phyloP scores from a whole-genome alignment of 2,113 vertebrate genomes.

The Numenius arquata region DNA sequence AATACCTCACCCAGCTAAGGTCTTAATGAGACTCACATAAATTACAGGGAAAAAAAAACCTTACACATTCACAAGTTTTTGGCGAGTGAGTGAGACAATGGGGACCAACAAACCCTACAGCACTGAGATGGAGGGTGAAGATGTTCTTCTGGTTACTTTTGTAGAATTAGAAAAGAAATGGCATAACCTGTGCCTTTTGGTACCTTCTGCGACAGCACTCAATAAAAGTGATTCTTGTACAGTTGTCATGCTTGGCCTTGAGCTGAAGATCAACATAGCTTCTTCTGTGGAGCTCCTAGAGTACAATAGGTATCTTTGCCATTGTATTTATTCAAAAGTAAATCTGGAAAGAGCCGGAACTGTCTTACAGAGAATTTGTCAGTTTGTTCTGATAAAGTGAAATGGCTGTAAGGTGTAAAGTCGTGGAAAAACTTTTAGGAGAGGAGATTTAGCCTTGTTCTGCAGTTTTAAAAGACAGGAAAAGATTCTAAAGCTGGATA shows the following conservation, averaged over 20 bases:
- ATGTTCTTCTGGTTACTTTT: not conserved
- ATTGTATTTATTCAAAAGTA: not conserved
- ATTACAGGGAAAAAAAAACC: not conserved
- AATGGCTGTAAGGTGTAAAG: not conserved
- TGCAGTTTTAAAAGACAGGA: not conserved
- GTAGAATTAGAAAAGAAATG: not conserved
- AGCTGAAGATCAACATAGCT: not conserved
- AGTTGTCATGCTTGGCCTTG: not conserved
- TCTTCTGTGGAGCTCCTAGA: not conserved
- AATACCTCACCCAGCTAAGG: not conserved
- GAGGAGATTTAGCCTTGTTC: not conserved
- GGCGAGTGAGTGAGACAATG: not conserved
- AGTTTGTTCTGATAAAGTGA: not conserved
- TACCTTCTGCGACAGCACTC: not conserved
- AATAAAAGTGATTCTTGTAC: not conserved
- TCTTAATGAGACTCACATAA: not conserved
- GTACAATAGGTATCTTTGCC: not conserved
- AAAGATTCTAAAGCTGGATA: not conserved
- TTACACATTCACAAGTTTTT: not conserved
- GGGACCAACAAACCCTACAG: not conserved
- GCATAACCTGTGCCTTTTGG: not conserved
- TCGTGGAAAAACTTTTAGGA: not conserved
- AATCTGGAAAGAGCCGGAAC: not conserved
- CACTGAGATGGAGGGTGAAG: not conserved
- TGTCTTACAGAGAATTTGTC: not conserved